Conservation (phyloP, 2,797 vertebrate genomes). For the Melanotaenia nigrans region DNA sequence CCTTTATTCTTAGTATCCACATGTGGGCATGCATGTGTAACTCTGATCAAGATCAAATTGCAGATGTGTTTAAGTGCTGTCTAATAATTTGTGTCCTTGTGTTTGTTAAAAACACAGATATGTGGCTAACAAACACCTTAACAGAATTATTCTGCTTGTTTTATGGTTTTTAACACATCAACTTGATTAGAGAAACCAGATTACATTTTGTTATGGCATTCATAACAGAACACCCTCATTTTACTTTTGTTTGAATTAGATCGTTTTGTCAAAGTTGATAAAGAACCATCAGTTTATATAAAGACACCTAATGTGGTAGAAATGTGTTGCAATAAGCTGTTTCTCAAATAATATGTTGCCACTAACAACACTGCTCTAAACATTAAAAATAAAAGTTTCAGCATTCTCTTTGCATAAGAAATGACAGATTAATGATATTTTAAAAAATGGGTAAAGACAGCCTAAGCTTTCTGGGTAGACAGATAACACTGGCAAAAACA, state of each 20-base stretch:
- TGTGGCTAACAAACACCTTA: background rate
- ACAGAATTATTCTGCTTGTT: conserved; percentile 13
- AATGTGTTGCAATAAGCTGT: conserved; percentile 17
- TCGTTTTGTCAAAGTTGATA: conserved; percentile 1
- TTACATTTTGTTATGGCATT: too few relatives aligned
- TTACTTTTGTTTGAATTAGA: conserved; percentile 17
- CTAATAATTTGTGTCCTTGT: conserved; percentile 1
- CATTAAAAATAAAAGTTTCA: background rate
- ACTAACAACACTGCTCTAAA: background rate
- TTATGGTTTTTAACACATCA: conserved; percentile 12
- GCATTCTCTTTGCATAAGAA: background rate
- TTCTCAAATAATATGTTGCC: background rate
- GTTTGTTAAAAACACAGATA: background rate
- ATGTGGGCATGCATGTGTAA: background rate
- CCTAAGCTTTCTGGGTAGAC: background rate
- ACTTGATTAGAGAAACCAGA: conserved; percentile 21
- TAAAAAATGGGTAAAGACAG: background rate
- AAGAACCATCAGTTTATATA: background rate
- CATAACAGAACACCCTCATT: conserved; percentile 9
- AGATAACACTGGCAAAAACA: too few relatives aligned
- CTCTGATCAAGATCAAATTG: conserved; percentile 1
- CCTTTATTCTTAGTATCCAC: background rate
- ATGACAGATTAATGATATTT: background rate
- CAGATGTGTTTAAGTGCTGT: background rate
- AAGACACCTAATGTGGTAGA: background rate